These are phyloP conservation scores for Neoarius graeffei DNA, from an alignment of 2,113 vertebrate genomes.

Conservation along the genomic window DNA sequence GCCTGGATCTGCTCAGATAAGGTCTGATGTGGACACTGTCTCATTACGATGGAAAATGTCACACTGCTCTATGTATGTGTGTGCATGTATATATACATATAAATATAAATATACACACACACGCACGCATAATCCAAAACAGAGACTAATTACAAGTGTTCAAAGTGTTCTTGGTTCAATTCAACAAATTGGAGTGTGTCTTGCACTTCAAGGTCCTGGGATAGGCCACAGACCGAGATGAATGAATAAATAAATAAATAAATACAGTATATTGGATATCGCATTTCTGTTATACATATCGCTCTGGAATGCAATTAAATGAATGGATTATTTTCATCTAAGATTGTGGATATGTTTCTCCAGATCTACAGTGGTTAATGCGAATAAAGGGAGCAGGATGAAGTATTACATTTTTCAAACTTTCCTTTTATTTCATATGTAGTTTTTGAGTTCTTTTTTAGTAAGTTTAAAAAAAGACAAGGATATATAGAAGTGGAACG, in stretches of 20 bases:
- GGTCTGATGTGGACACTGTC: slow-evolving; percentile 56
- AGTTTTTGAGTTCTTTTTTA: no score
- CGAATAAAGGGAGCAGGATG: background rate
- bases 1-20: slow-evolving; percentile 61
- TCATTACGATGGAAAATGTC: slow-evolving; percentile 61
- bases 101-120: background rate
- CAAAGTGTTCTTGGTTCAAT: background rate
- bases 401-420: background rate
- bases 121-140: background rate
- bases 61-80: slow-evolving; percentile 45
- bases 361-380: background rate
- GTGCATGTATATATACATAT: slow-evolving; percentile 9
- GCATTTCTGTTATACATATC: background rate
- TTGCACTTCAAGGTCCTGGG: background rate
- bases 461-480: no score
- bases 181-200: background rate
- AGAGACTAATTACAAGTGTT: background rate
- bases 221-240: no score
- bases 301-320: background rate
- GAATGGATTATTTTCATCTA: background rate
- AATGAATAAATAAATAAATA: background rate
- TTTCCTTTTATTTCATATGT: background rate
- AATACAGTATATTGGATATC: background rate
- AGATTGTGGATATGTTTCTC: background rate
- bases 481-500: no score